Evolutionary conservation across 2,797 vertebrate genomes (phyloP), one percentile per base, ranked within the genome.

Genomic region (Cuniculus paca): DNA sequence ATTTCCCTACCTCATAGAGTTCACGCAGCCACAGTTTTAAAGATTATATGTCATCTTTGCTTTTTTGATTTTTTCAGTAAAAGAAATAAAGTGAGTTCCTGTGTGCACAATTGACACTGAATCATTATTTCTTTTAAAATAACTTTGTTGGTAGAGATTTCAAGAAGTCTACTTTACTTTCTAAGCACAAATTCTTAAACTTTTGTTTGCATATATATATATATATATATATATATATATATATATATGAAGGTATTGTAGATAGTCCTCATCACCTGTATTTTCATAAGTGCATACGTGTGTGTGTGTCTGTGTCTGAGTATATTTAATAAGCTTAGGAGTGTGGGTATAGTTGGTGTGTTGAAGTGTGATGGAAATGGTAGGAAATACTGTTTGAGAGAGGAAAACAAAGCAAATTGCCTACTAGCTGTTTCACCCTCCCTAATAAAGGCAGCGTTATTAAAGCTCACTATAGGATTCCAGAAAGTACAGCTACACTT

Each of bases 321-420:
- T 19, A 8, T 9, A 39, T 34, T 1, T 28, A 42, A 28, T 31
- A 58, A 45, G 26, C 26, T 85, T 54, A 36, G 1, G 1, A 22
- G 2, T 26, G 4, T 42, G 26, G 31, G 13, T 9, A 28, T 3
- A 77, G 10, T 42, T 6, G 0, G 1, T 9, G 22, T 39, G 24
- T 48, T 7, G 14, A 50, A 17, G 1, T 36, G 4, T 80, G 22
- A n/a, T 0, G 39, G 10, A 39, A 96, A 84, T 65, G 50, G 28
- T 13, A 75, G 56, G 7, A 80, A 88, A 58, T 36, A 34, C 11
- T 11, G 9, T 7, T 36, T 34, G 9, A 34, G 13, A 61, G 26
- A 72, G 39, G 42, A 81, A 88, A 88, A 45, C 3, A 17, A 36
- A 28, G 45, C 7, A 19, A 24, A 9, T 2, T 75, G 0, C 13